Evolutionary conservation across 2,797 vertebrate species (phyloP).

Genomic region (Sarcoramphus papa): DNA sequence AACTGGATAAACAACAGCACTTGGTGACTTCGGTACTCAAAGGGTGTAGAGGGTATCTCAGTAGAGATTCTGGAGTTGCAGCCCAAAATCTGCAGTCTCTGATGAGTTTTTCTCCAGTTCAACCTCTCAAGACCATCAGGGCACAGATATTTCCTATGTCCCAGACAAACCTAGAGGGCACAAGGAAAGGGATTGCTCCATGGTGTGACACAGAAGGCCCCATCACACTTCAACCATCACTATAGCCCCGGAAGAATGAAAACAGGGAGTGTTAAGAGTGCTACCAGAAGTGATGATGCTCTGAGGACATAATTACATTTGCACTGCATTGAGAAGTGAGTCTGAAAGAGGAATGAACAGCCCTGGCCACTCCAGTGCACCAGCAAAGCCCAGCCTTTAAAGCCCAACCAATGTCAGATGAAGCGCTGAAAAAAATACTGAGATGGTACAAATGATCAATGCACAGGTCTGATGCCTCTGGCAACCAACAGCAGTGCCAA

Average conservation of each 20-base stretch:
- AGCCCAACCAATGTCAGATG: neutral
- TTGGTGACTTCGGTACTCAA: rapidly evolving
- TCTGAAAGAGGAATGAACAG: neutral
- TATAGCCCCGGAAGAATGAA: neutral
- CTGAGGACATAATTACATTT: neutral
- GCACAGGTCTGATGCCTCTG: neutral
- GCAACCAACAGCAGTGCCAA: neutral
- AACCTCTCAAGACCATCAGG: neutral
- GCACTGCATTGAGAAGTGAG: neutral
- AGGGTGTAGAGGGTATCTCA: neutral
- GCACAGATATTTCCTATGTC: neutral
- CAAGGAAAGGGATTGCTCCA: rapidly evolving
- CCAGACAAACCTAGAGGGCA: neutral
- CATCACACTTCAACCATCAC: neutral
- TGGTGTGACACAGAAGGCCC: neutral
- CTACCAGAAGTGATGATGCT: neutral
- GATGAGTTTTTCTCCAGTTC: neutral
- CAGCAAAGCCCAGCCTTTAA: neutral
- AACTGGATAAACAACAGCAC: neutral
- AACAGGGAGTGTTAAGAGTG: neutral
- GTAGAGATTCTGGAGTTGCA: neutral
- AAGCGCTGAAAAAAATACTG: neutral
- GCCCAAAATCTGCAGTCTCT: neutral
- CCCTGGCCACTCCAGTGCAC: neutral
- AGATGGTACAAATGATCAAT: rapidly evolving